Evolutionary conservation across 2,797 vertebrate species (phyloP), one percentile per base, ranked within the genome.

Genomic region (Ataeniobius toweri): DNA sequence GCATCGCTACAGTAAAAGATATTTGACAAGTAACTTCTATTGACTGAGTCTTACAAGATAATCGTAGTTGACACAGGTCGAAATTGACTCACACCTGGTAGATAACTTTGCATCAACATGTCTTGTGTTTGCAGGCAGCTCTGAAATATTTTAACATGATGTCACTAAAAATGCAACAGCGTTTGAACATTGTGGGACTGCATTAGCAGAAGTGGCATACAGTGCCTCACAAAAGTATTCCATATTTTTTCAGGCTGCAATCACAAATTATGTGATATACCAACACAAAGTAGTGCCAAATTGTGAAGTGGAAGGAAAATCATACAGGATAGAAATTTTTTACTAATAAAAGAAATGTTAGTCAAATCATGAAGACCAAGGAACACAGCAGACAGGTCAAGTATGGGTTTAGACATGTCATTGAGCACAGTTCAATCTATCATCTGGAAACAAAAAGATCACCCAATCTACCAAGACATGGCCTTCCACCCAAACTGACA

Each of bases 131-230:
- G 77, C 9, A 1, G 74, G 82, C 72, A 79, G 72, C 61, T 28
- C 50, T 86, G 55, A 80, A 84, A 92, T 91, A 90, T 89, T 88
- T 89, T 61, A 16, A 80, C 67, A 79, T 71, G 79, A 81, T 79
- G 71, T 65, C 50, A 82, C 56, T 82, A 77, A 39, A 79, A 13
- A 28, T 7, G 3, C 41, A 61, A 18, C 31, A 59, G 71, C 75
- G 58, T 80, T 76, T 28, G 59, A 1, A 14, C 73, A 73, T 16
- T 24, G 44, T 69, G 16, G 26, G 63, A 24, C 70, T 13, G 26
- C 5, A 6, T 70, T 55, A 22, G 70, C 44, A 70, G 22, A 51
- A 55, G 75, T 7, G 55, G 61, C 73, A 55, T n/a, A 16, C 26
- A 36, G 36, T 73, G 8, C 12, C 39, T 44, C 9, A 13, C 20